Evolutionary conservation across 2,113 vertebrate species (phyloP).

Genomic region (Albula glossodonta): DNA sequence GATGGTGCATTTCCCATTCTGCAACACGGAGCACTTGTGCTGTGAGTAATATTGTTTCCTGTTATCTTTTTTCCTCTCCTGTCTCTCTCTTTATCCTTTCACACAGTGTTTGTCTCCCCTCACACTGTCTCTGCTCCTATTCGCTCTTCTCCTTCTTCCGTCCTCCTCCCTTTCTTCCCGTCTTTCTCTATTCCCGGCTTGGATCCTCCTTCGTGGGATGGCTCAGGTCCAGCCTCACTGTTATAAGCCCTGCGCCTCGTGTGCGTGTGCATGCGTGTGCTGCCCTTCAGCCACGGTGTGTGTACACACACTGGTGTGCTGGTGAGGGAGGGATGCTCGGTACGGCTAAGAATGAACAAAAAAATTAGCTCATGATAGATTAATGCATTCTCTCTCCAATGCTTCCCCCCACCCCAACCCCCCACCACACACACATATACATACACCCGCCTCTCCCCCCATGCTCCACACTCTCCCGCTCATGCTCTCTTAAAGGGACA

Average conservation of each 20-base stretch:
- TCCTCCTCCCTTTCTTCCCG: not conserved
- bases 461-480: not conserved
- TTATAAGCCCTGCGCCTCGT: constrained; percentile 14
- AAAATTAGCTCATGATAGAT: constrained; percentile 39
- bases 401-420: not conserved
- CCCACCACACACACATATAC: not conserved
- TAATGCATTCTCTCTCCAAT: constrained; percentile 28
- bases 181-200: constrained; percentile 28
- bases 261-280: not conserved
- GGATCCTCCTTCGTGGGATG: constrained; percentile 49
- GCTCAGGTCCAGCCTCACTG: constrained; percentile 25
- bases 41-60: constrained; percentile 11
- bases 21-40: constrained; percentile 37
- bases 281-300: not conserved
- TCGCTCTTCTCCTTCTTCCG: constrained; percentile 14
- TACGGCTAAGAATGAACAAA: constrained; percentile 29
- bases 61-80: constrained; percentile 11
- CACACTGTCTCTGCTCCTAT: constrained; percentile 15
- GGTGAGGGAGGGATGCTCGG: constrained; percentile 21
- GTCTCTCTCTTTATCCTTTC: constrained; percentile 11
- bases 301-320: not conserved
- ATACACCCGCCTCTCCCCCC: not conserved
- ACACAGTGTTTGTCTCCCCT: constrained; percentile 14
- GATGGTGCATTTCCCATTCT: constrained; percentile 45
- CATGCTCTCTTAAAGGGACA: constrained; percentile 34